phyloP scores from a whole-genome alignment of 1,140 invertebrate species.

The Tribolium madens region DNA sequence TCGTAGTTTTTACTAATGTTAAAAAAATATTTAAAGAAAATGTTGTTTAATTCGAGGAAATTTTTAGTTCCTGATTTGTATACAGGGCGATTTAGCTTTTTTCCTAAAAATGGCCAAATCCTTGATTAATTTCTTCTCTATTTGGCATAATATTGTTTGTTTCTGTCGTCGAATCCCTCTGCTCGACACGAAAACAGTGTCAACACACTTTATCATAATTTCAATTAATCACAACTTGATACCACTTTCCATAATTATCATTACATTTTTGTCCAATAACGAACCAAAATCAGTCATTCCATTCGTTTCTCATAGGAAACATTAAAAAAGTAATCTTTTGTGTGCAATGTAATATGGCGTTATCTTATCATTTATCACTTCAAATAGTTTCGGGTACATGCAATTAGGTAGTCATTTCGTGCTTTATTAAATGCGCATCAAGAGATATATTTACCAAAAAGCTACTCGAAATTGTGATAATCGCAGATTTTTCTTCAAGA shows the following conservation, averaged over 20 bases:
- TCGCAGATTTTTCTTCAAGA: too few species aligned
- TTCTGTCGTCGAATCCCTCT: too few species aligned
- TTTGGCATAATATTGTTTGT: too few species aligned
- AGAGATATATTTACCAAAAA: background rate
- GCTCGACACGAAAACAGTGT: background rate
- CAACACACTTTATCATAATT: background rate
- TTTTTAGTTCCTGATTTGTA: too few species aligned
- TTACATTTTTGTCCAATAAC: background rate
- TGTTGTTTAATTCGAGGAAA: too few species aligned
- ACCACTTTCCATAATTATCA: background rate
- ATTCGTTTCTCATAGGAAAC: background rate
- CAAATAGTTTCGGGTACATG: conserved; percentile 30
- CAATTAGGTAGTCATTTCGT: conserved; percentile 18
- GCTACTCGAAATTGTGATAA: background rate
- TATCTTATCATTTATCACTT: conserved; percentile 5
- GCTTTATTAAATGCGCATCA: conserved; percentile 17
- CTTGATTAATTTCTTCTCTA: too few species aligned
- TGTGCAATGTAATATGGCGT: background rate
- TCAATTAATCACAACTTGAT: background rate
- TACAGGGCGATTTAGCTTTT: too few species aligned
- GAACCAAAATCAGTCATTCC: background rate
- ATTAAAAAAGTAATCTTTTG: background rate
- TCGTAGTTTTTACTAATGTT: too few species aligned
- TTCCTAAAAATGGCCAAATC: too few species aligned
- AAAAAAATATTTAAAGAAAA: too few species aligned